These are phyloP conservation scores for Crambe crambe DNA, from an alignment of 37 sponge, comb jelly and placozoan genomes.

Conservation along the genomic window DNA sequence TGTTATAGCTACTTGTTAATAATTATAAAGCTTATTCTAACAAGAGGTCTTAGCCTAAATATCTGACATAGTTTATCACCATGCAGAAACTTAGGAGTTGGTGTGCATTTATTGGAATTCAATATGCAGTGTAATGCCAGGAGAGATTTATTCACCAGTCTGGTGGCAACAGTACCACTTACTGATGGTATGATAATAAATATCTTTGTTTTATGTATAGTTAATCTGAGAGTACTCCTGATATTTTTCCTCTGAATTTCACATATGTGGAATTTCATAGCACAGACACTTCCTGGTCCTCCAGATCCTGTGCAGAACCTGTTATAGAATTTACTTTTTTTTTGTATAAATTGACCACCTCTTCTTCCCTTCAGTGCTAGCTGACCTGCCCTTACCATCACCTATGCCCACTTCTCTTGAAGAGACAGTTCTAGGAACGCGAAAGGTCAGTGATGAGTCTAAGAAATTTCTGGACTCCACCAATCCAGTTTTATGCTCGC, in stretches of 20 bases:
- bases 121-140: conserved; percentile 2
- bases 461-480: conserved; percentile 34
- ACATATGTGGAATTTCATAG: too few species aligned
- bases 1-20: too few species aligned
- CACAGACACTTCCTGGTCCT: too few species aligned
- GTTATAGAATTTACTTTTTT: neutral
- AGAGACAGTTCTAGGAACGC: conserved; percentile 27
- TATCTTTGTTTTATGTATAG: neutral
- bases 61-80: too few species aligned
- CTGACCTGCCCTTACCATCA: conserved; percentile 72
- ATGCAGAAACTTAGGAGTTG: too few species aligned
- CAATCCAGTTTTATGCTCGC: conserved; percentile 14
- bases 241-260: neutral
- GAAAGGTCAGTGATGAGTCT: conserved; percentile 29
- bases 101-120: conserved; percentile 28
- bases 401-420: conserved; percentile 52
- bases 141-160: conserved; percentile 40
- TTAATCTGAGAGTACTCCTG: neutral
- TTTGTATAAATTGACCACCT: neutral
- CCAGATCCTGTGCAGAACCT: neutral
- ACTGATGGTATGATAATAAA: conserved; percentile 50
- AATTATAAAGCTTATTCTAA: too few species aligned
- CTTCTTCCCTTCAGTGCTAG: conserved; percentile 41
- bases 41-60: too few species aligned
- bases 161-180: conserved; percentile 52